Evolutionary conservation across 2,888 invertebrate genomes (phyloP).

Genomic region (Apamea epomidion): DNA sequence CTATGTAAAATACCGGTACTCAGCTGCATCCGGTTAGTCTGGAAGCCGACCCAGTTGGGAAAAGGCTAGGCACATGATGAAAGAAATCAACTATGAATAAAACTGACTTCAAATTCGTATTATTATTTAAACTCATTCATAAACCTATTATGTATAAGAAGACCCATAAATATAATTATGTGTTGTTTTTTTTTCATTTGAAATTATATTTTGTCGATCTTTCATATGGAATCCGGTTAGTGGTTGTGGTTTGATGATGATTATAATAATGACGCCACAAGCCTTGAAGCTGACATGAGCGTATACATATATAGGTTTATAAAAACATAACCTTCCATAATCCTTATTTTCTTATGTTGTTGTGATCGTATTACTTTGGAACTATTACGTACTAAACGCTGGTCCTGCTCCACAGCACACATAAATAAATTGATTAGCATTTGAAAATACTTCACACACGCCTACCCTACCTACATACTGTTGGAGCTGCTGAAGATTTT

Average conservation of each 20-base stretch:
- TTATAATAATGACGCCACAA: constrained; percentile 42
- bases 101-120: not conserved
- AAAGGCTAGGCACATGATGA: too few species aligned
- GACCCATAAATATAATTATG: constrained; percentile 22
- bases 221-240: constrained; percentile 57
- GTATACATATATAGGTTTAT: not conserved
- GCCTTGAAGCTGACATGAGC: constrained; percentile 54
- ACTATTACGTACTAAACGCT: not conserved
- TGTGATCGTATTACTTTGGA: not conserved
- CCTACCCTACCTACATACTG: too few species aligned
- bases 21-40: too few species aligned
- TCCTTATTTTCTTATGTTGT: constrained; percentile 8
- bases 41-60: too few species aligned
- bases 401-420: too few species aligned
- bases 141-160: not conserved
- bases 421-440: too few species aligned
- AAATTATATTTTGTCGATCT: constrained; percentile 36
- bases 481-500: too few species aligned
- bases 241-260: constrained; percentile 34
- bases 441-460: too few species aligned
- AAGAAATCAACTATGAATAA: not conserved
- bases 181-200: constrained; percentile 6
- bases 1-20: too few species aligned
- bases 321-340: constrained; percentile 34
- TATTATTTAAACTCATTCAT: not conserved